Evolutionary conservation across 1,140 invertebrate genomes (phyloP), one percentile per base, ranked within the genome.

Genomic region (Drosophila arawakana): DNA sequence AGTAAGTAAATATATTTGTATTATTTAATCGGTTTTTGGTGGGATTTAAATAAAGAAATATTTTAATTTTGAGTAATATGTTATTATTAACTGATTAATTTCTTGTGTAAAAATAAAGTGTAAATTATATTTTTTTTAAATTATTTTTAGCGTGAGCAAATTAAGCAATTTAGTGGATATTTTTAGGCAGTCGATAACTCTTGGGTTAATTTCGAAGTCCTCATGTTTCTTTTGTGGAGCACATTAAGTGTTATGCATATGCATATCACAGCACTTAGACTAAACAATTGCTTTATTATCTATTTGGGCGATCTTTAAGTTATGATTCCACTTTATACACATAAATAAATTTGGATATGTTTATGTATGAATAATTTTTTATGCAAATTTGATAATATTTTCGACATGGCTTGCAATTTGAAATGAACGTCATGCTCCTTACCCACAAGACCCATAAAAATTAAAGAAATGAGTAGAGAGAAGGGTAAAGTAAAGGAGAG

Each of bases 361-460:
- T 11, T 18, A 9, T 15, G 7, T 13, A 13, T 39, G 18, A 1
- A 18, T 18, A 18, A 18, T 18, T 55, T 2, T 46, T 11, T 49
- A 39, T 50, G 15, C 35, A 62, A 50, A 50, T 49, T 39, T 62
- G 49, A 50, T 50, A 44, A 62, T 62, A 50, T 50, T 63, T 30
- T 30, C 35, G 60, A 39, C 9, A 30, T 62, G 37, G 46, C 60
- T 9, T 39, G 60, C 10, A 37, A 52, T 25, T 21, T 9, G 11
- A 39, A 25, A 41, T 8, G 37, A 57, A 10, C 60, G 18, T 43
- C 47, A 30, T 52, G 34, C 61, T 21, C 9, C 37, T 18, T 30
- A 43, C 61, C 13, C 61, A 65, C 37, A 44, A 65, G 44, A 34
- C 13, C 59, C 44, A 62, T 62, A 50, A 55, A 65, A 65, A 11